Percentiles rank a stretch among this genome's conserved stretches.
Evolutionary conservation across 2,113 vertebrate genomes (phyloP).

Genomic region (Eolophus roseicapilla): DNA sequence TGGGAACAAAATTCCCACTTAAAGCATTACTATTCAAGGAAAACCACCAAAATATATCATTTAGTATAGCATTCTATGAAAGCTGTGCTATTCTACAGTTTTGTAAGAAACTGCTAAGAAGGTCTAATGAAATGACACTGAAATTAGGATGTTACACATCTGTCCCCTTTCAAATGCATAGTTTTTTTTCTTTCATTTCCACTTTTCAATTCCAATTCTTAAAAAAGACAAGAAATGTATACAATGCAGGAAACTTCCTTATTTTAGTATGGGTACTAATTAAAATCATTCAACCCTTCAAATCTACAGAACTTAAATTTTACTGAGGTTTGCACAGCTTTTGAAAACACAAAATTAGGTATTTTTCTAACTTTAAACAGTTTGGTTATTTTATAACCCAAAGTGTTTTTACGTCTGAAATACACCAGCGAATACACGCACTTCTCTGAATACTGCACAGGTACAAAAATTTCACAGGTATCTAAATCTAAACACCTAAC

Average conservation of each 20-base stretch:
- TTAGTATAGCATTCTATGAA: not conserved
- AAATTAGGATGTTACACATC: not conserved
- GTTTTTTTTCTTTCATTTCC: not conserved
- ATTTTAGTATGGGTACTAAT: not conserved
- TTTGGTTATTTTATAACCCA: not conserved
- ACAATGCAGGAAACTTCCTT: not conserved
- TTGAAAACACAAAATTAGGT: not conserved
- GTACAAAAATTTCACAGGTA: not conserved
- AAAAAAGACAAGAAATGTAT: not conserved
- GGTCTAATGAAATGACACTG: not conserved
- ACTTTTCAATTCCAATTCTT: not conserved
- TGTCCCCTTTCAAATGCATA: not conserved
- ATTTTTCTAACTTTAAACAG: not conserved
- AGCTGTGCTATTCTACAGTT: not conserved
- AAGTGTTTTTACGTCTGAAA: not conserved
- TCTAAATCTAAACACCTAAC: not conserved
- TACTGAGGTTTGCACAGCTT: not conserved
- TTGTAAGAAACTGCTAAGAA: not conserved
- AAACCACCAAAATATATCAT: not conserved
- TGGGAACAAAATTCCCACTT: not conserved
- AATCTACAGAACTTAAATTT: not conserved
- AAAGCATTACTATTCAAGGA: not conserved
- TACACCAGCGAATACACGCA: not conserved
- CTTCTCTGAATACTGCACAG: not conserved
- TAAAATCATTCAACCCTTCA: not conserved